Conservation (phyloP, 1,140 invertebrate genomes). For the Drosophila oshimai region DNA sequence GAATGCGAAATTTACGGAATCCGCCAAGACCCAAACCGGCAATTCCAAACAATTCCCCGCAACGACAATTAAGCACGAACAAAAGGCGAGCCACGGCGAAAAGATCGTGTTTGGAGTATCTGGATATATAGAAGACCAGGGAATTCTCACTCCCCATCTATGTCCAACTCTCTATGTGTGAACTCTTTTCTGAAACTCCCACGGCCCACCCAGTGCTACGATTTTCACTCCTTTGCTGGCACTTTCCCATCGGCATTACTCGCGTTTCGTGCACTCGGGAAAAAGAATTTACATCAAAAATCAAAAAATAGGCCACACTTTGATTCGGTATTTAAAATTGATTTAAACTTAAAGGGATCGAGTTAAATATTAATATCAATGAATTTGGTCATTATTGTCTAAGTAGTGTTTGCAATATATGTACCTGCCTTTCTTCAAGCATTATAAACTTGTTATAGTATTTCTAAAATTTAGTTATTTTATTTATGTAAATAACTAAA, state of each 20-base stretch:
- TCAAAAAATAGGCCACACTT: not conserved
- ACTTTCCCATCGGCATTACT: conserved; percentile 58
- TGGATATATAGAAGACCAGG: conserved; percentile 6
- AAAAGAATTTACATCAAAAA: not conserved
- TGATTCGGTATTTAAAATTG: not conserved
- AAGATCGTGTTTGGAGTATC: conserved; percentile 10
- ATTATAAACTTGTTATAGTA: no score
- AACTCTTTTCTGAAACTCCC: conserved; percentile 56
- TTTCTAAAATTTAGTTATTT: no score
- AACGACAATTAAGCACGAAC: conserved; percentile 82
- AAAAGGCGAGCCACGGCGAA: conserved; percentile 29
- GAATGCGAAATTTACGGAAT: conserved; percentile 79
- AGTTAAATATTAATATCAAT: no score
- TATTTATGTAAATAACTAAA: no score
- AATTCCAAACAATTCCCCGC: conserved; percentile 69
- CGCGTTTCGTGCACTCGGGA: not conserved
- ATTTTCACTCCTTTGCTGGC: conserved; percentile 64
- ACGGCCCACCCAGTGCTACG: conserved; percentile 79
- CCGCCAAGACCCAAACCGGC: conserved; percentile 55
- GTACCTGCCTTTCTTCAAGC: no score
- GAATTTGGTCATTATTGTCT: no score
- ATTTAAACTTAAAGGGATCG: not conserved
- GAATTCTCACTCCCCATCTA: conserved; percentile 13
- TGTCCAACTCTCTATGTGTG: not conserved
- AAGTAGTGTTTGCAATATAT: no score